phyloP scores from a whole-genome alignment of 1,140 invertebrate genomes.

The Hormaphis cornu region DNA sequence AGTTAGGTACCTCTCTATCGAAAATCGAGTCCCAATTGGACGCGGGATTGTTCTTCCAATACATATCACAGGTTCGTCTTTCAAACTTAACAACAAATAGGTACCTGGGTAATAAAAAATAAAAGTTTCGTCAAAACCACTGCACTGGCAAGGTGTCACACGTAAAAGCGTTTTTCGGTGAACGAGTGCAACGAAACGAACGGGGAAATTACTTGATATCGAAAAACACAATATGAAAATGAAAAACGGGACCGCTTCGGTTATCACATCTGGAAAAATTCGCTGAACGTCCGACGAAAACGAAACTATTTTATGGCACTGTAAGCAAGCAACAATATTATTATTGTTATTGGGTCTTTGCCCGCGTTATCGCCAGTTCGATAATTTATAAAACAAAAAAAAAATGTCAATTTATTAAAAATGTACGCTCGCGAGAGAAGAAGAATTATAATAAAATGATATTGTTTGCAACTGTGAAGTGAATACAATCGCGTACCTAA shows the following conservation, averaged over 20 bases:
- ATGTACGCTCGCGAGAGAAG: too few relatives aligned
- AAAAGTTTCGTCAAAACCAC: too few relatives aligned
- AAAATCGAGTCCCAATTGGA: constrained; percentile 27
- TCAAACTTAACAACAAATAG: background rate
- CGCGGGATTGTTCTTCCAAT: constrained; percentile 27
- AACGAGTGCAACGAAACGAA: background rate
- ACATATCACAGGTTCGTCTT: constrained; percentile 10
- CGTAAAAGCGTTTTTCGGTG: background rate
- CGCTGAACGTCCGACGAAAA: constrained; percentile 7
- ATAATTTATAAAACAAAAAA: too few relatives aligned
- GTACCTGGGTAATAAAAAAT: too few relatives aligned
- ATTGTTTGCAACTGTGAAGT: too few relatives aligned
- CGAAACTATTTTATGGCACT: background rate
- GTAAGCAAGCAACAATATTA: background rate
- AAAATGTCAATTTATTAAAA: too few relatives aligned
- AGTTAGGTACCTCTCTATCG: constrained; percentile 13
- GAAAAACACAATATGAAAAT: background rate
- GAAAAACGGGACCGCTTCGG: background rate
- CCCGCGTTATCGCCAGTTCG: too few relatives aligned
- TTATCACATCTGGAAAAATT: constrained; percentile 28
- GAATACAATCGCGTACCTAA: too few relatives aligned
- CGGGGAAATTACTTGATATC: background rate
- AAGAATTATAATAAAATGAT: too few relatives aligned
- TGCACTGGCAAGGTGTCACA: background rate
- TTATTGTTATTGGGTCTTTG: too few relatives aligned